These are phyloP conservation scores for Hydropsyche betteni DNA, from an alignment of 2,888 invertebrate genomes.

Conservation along the genomic window DNA sequence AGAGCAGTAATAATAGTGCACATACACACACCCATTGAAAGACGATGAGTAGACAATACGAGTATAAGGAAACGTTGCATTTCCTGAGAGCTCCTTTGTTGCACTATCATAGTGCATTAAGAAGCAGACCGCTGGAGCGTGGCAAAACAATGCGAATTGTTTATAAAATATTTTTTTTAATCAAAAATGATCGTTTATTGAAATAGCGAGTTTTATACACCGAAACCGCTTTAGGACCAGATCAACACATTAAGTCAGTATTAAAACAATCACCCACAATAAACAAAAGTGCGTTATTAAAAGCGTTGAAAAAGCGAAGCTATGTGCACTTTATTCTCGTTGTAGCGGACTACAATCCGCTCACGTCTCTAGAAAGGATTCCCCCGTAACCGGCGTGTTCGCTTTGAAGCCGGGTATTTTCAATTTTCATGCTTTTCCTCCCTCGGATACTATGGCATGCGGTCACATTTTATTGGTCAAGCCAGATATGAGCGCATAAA, in stretches of 20 bases:
- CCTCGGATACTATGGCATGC: background rate
- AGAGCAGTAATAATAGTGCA: background rate
- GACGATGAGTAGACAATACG: slow-evolving; percentile 33
- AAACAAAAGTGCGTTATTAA: too few species aligned
- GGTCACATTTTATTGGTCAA: background rate
- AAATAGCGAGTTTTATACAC: too few species aligned
- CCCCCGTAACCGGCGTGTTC: slow-evolving; percentile 1
- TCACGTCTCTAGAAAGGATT: background rate
- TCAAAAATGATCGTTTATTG: too few species aligned
- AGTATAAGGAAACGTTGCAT: slow-evolving; percentile 34
- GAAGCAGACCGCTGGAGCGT: too few species aligned
- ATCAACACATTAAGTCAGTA: too few species aligned
- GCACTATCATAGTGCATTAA: background rate
- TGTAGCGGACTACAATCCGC: background rate
- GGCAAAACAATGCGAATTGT: too few species aligned
- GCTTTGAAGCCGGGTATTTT: slow-evolving; percentile 28
- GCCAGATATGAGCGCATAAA: too few species aligned
- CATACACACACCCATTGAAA: background rate
- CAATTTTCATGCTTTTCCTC: slow-evolving; percentile 27
- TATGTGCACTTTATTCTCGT: too few species aligned
- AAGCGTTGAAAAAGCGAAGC: too few species aligned
- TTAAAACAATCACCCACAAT: too few species aligned
- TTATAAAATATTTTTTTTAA: too few species aligned
- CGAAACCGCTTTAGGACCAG: too few species aligned
- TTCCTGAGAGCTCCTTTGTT: slow-evolving; percentile 33